Base-by-base conservation (phyloP, 2,797 vertebrate species). In the Lepus townsendii region DNA sequence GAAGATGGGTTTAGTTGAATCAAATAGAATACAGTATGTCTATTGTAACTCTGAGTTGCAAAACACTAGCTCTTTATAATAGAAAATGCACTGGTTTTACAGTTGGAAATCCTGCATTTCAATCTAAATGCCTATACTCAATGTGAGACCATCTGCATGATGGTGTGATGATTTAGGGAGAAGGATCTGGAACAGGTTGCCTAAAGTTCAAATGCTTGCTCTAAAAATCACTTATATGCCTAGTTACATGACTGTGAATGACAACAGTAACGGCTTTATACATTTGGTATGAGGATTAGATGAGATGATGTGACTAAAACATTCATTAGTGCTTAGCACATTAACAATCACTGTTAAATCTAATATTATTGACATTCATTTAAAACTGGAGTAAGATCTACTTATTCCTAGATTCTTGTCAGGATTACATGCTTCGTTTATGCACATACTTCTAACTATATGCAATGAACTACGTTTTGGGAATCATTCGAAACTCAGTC, bases 41-140 rank as follows among this genome's bases (percentile, higher is more conserved):
- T 47, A 10, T 47, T 47, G 8, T 47, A 47, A 47, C 6, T 73
- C 47, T 32, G 66, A 3, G 50, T 13, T 68, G 12, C 3, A 62
- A 79, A 24, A 1, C 10, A n/a, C 13, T 80, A 83, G 22, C 22
- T 75, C 19, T 90, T 80, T 52, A 73, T 11, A 92, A 4, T 38
- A 88, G 66, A 63, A 95, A 95, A 95, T 77, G 22, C 8, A 35
- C 32, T 92, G 19, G 11, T 66, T n/a, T 17, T 84, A 54, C 19
- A 75, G 73, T 65, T 62, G 32, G 12, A 83, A 52, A 11, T 76
- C 38, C 42, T 69, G 32, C 2, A n/a, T 42, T 89, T 90, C 85
- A 77, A 91, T 42, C 19, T 78, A 79, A 88, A 76, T 83, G 65
- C 7, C 19, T 76, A 10, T 72, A 57, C 11, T 47, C n/a, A 26